These are phyloP conservation scores for Perca fluviatilis DNA, from an alignment of 2,113 vertebrate species.

Conservation along the genomic window DNA sequence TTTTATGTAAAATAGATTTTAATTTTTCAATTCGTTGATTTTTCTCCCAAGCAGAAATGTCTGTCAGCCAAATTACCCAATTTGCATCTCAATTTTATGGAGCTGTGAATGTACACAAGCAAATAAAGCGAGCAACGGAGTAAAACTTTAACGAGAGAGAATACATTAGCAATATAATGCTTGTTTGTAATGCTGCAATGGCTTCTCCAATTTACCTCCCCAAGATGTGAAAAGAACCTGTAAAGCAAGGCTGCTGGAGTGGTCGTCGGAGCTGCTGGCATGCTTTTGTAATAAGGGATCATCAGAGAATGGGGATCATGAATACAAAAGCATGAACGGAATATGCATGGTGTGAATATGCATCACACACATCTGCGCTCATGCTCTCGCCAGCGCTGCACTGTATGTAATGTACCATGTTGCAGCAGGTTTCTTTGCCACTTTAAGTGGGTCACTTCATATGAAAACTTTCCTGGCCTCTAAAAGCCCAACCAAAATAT, in stretches of 20 bases:
- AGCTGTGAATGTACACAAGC: slow-evolving; percentile 43
- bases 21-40: slow-evolving; percentile 7
- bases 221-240: slow-evolving; percentile 61
- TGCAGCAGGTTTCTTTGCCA: slow-evolving; percentile 46
- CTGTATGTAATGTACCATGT: slow-evolving; percentile 21
- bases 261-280: slow-evolving; percentile 52
- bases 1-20: slow-evolving; percentile 17
- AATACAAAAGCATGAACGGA: slow-evolving; percentile 74
- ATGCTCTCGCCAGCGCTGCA: slow-evolving; percentile 15
- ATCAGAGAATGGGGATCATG: slow-evolving; percentile 64
- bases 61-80: slow-evolving; percentile 32
- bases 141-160: slow-evolving; percentile 63
- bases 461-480: slow-evolving; percentile 50
- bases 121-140: slow-evolving; percentile 30
- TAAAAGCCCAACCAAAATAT: slow-evolving; percentile 46
- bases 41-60: slow-evolving; percentile 25
- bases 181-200: slow-evolving; percentile 42
- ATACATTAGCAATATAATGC: slow-evolving; percentile 64
- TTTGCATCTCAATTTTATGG: slow-evolving; percentile 54
- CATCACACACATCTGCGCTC: slow-evolving; percentile 67
- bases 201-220: slow-evolving; percentile 51
- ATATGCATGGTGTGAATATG: slow-evolving; percentile 66
- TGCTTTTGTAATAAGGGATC: slow-evolving; percentile 67
- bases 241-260: slow-evolving; percentile 60
- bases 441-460: slow-evolving; percentile 66